phyloP scores from a whole-genome alignment of 64 coral and sea anemone species.

The Montipora sp. region DNA sequence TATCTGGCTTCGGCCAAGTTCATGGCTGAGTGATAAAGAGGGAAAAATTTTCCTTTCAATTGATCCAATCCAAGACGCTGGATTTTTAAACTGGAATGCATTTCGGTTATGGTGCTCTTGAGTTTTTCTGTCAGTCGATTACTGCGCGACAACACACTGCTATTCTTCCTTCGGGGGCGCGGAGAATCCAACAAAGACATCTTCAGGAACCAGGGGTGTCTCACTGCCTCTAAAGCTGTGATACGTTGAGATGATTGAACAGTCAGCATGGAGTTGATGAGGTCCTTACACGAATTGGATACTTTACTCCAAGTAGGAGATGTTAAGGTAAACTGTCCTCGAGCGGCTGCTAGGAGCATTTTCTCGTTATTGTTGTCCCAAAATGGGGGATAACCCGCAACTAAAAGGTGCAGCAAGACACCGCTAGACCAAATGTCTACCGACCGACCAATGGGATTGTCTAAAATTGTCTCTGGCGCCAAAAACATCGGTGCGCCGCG shows the following conservation, averaged over 20 bases:
- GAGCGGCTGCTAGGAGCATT: conserved; percentile 74
- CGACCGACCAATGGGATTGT: conserved; percentile 83
- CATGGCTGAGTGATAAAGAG: conserved; percentile 87
- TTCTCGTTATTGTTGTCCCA: conserved; percentile 79
- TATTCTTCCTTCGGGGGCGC: conserved; percentile 48
- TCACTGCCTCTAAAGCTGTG: conserved; percentile 59
- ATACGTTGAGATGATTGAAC: conserved; percentile 47
- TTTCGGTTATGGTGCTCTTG: conserved; percentile 72
- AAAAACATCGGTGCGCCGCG: conserved; percentile 92
- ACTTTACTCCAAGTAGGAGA: conserved; percentile 76
- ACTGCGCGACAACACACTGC: conserved; percentile 64
- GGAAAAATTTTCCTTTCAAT: conserved; percentile 85
- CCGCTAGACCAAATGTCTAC: conserved; percentile 91
- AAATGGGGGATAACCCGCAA: conserved; percentile 91
- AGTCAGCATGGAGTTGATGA: conserved; percentile 66
- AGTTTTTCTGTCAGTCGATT: conserved; percentile 63
- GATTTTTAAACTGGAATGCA: conserved; percentile 87
- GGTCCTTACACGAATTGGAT: conserved; percentile 65
- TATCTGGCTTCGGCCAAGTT: conserved; percentile 58
- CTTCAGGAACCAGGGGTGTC: conserved; percentile 67
- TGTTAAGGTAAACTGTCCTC: conserved; percentile 75
- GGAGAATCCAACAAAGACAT: conserved; percentile 24
- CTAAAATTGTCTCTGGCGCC: conserved; percentile 90
- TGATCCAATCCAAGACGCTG: conserved; percentile 61
- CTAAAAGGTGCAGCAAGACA: conserved; percentile 71